These are phyloP conservation scores for Drosophila hamatofila DNA, from an alignment of 2,888 invertebrate genomes.

Conservation along the genomic window DNA sequence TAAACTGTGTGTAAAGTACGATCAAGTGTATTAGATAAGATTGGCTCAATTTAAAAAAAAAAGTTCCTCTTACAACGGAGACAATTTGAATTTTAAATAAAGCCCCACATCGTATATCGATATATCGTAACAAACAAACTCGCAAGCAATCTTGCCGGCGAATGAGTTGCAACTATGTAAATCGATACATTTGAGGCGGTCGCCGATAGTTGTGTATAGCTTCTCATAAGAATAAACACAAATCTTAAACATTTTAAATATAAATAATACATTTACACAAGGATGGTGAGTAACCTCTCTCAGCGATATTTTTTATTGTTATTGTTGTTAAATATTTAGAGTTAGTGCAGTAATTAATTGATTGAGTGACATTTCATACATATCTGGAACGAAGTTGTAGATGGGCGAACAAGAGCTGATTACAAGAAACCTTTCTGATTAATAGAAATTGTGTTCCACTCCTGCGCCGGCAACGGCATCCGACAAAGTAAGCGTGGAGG, in stretches of 20 bases:
- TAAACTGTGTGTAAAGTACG: too few species aligned
- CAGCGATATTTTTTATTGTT: conserved; percentile 43
- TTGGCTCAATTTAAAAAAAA: too few species aligned
- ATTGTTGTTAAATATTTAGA: conserved; percentile 62
- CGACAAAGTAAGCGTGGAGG: conserved; percentile 30
- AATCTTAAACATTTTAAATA: conserved; percentile 15
- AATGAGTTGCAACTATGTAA: neutral
- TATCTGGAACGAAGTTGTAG: conserved; percentile 52
- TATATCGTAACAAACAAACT: neutral
- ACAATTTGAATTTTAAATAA: neutral
- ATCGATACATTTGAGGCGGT: conserved; percentile 19
- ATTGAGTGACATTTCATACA: conserved; percentile 66
- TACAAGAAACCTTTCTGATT: conserved; percentile 13
- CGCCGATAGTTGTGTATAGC: conserved; percentile 13
- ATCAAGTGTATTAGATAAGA: too few species aligned
- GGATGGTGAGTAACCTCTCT: conserved; percentile 52
- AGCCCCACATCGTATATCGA: conserved; percentile 12
- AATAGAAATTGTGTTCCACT: conserved; percentile 51
- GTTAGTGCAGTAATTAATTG: conserved; percentile 48
- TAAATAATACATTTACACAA: conserved; percentile 33
- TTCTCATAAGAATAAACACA: conserved; percentile 5
- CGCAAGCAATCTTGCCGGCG: neutral
- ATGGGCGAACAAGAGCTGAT: conserved; percentile 24
- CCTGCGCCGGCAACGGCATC: conserved; percentile 24
- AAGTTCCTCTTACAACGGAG: too few species aligned